Evolutionary conservation across 53 echinoderm and acorn worm genomes (phyloP), one percentile per base, ranked within the genome.

Genomic region (Pentamera pediparva): DNA sequence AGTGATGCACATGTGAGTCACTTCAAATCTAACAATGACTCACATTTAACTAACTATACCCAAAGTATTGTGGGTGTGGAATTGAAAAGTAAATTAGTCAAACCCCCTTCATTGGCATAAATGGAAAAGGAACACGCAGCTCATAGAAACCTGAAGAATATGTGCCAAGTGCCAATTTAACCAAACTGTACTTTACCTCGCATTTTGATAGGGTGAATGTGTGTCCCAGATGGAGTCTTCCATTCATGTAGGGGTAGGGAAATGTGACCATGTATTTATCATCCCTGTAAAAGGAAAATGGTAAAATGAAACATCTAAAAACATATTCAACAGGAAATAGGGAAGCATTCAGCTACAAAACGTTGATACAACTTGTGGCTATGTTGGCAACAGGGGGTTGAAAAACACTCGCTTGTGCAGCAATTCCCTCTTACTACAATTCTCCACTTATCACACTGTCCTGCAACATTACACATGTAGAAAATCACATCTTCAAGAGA

Each of bases 231-330:
- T 98, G 98, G 35, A 91, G 91, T 20, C 91, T 35, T 69, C 98
- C 98, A 86, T 98, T 98, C 98, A 98, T 98, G 76, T 98, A 91
- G 6, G 96, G 98, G 22, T 89, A 98, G 13, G 98, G 98, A 48
- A 98, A 98, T 6, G 91, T 92, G 62, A 91, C 91, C 79, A 98
- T 75, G 62, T 89, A 98, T 36, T 98, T 98, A 64, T 91, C 82
- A 52, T 92, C 89, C 65, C 98, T 98, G 82, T 15, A 47, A 40
- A 27, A 24, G 33, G 39, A 18, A 62, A 34, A n/a, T n/a, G n/a
- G 36, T 21, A 45, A 57, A 41, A 70, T 29, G 5, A 49, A 48
- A 78, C 2, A 83, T 11, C 43, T 9, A 31, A 77, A 62, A 3
- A 5, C 9, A 18, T 29, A 48, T 54, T 9, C 49, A 70, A 12